Conservation (phyloP, 64 coral and sea anemone species). For the Dendrophyllia cribrosa region DNA sequence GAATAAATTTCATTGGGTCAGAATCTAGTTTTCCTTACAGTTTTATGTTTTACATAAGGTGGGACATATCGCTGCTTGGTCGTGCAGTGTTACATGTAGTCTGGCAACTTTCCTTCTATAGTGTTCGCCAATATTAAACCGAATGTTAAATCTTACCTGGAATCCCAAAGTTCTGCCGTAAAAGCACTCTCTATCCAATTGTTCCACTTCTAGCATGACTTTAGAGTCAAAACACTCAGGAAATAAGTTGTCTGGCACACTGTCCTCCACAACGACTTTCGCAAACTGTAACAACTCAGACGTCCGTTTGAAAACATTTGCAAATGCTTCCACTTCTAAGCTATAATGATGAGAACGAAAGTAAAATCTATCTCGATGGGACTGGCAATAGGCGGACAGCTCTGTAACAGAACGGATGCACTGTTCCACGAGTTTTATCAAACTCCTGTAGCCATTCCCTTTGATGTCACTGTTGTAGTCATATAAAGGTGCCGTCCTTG, state of each 20-base stretch:
- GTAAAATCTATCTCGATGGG: constrained; percentile 89
- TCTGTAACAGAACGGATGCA: constrained; percentile 86
- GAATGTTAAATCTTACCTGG: constrained; percentile 80
- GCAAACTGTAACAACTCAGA: constrained; percentile 83
- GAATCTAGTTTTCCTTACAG: too few species aligned
- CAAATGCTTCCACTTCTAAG: constrained; percentile 82
- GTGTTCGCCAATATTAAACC: too few species aligned
- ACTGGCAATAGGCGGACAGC: constrained; percentile 74
- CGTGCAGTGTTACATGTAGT: too few species aligned
- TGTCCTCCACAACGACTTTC: constrained; percentile 62
- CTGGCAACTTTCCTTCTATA: too few species aligned
- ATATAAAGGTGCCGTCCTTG: constrained; percentile 60
- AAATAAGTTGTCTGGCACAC: constrained; percentile 67
- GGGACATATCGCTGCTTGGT: too few species aligned
- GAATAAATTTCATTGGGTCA: too few species aligned
- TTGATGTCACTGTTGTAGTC: constrained; percentile 87
- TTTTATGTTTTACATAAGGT: too few species aligned
- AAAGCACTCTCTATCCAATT: constrained; percentile 95
- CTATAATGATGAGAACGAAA: constrained; percentile 97
- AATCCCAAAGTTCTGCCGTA: constrained; percentile 94
- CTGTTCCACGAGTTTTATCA: constrained; percentile 78
- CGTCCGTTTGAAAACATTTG: constrained; percentile 74
- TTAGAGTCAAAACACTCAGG: constrained; percentile 83
- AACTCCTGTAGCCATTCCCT: constrained; percentile 92
- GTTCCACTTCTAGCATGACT: constrained; percentile 82